Percentiles rank a stretch among this genome's conserved stretches.
Evolutionary conservation across 2,113 vertebrate species (phyloP).

Genomic region (Amphiprion ocellaris): DNA sequence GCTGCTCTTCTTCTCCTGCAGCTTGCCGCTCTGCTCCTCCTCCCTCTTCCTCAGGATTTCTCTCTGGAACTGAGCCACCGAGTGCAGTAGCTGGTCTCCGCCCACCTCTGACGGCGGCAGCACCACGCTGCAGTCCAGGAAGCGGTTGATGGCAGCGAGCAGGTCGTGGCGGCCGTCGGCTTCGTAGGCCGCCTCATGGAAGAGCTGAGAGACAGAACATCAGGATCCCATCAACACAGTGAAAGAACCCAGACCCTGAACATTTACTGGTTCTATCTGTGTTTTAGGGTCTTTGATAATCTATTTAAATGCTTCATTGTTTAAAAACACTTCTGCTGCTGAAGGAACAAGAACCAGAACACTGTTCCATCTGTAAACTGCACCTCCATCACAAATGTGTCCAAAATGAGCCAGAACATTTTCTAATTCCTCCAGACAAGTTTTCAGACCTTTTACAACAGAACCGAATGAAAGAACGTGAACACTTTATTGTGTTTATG

Average conservation of each 20-base stretch:
- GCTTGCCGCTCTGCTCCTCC: slow-evolving; percentile 86
- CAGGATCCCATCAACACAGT: neutral
- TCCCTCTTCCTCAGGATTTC: slow-evolving; percentile 91
- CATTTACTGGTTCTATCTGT: no score
- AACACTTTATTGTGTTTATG: no score
- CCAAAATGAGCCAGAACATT: no score
- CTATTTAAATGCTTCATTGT: neutral
- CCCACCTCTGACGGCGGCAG: slow-evolving; percentile 90
- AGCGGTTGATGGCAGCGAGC: slow-evolving; percentile 91
- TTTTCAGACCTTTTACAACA: no score
- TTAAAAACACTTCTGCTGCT: neutral
- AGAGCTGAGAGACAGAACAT: slow-evolving; percentile 82
- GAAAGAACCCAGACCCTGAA: no score
- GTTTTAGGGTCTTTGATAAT: no score
- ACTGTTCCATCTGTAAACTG: no score
- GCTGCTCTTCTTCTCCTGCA: slow-evolving; percentile 83
- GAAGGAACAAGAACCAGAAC: no score
- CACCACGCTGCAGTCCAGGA: slow-evolving; percentile 94
- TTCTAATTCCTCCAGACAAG: no score
- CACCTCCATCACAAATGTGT: no score
- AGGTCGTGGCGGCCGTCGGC: slow-evolving; percentile 92
- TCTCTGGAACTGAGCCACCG: slow-evolving; percentile 89
- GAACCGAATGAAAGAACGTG: no score
- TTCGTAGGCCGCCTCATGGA: slow-evolving; percentile 91
- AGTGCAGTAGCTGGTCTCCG: slow-evolving; percentile 91